phyloP scores from a whole-genome alignment of 2,797 vertebrate genomes.

The Trachurus trachurus region DNA sequence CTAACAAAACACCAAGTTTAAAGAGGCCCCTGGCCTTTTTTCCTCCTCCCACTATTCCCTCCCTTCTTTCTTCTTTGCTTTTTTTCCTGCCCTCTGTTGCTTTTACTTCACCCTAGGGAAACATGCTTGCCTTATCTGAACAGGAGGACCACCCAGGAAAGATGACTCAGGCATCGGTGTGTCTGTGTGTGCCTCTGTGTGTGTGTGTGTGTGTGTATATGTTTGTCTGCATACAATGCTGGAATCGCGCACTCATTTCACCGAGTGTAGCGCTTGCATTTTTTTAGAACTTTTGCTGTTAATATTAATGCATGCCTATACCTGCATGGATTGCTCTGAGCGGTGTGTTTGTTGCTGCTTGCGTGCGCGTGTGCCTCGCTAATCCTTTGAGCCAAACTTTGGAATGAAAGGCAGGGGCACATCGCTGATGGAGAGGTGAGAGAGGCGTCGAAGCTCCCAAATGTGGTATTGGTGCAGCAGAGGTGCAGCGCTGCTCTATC shows the following conservation, averaged over 20 bases:
- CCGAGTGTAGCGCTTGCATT: constrained; percentile 61
- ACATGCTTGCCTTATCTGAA: constrained; percentile 86
- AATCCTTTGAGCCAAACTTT: constrained; percentile 77
- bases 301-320: constrained; percentile 84
- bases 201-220: constrained; percentile 34
- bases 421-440: constrained; percentile 77
- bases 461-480: constrained; percentile 47
- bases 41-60: constrained; percentile 70
- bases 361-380: constrained; percentile 67
- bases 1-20: constrained; percentile 86
- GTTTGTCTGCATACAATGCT: constrained; percentile 40
- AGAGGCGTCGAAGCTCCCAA: constrained; percentile 59
- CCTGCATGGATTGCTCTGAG: constrained; percentile 79
- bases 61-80: constrained; percentile 73
- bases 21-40: constrained; percentile 81
- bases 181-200: constrained; percentile 23
- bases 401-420: constrained; percentile 74
- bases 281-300: constrained; percentile 79
- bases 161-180: constrained; percentile 76
- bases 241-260: constrained; percentile 70
- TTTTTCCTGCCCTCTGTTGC: constrained; percentile 79
- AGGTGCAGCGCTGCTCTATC: constrained; percentile 34
- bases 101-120: constrained; percentile 85
- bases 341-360: constrained; percentile 72
- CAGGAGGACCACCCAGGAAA: constrained; percentile 88